These are phyloP conservation scores for Paramormyrops hopkinsi DNA, from an alignment of 2,797 vertebrate genomes.

Conservation along the genomic window DNA sequence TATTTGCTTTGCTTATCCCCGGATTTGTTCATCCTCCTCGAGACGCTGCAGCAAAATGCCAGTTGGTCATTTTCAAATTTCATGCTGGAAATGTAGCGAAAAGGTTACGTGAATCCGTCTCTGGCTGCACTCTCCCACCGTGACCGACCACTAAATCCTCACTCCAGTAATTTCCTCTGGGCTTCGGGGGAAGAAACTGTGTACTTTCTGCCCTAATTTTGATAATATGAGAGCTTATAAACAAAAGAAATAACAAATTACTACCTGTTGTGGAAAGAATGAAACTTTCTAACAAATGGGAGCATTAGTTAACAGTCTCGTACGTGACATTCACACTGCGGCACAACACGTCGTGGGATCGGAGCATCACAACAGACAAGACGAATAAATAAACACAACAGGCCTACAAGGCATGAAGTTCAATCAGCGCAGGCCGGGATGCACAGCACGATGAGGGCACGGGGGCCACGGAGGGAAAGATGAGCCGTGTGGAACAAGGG, in stretches of 20 bases:
- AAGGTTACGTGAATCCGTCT: slow-evolving; percentile 19
- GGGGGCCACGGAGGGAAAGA: neutral
- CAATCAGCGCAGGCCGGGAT: neutral
- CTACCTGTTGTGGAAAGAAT: neutral
- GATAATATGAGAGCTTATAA: slow-evolving; percentile 6
- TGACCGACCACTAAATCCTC: slow-evolving; percentile 3
- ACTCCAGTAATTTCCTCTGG: slow-evolving; percentile 4
- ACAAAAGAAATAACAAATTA: neutral
- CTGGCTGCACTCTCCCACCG: neutral
- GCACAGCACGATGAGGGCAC: neutral
- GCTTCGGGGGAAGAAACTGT: neutral
- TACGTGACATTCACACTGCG: neutral
- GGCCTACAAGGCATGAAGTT: neutral
- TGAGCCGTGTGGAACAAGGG: neutral
- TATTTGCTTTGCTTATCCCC: slow-evolving; percentile 16
- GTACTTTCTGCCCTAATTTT: neutral
- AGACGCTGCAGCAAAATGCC: slow-evolving; percentile 20
- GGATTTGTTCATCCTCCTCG: slow-evolving; percentile 16
- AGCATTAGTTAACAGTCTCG: neutral
- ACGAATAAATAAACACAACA: neutral
- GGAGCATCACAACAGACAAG: neutral
- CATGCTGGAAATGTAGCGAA: slow-evolving; percentile 17
- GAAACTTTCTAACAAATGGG: neutral
- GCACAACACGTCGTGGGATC: neutral
- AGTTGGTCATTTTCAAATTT: slow-evolving; percentile 27